phyloP scores from a whole-genome alignment of 2,113 vertebrate genomes.

The Carollia perspicillata region DNA sequence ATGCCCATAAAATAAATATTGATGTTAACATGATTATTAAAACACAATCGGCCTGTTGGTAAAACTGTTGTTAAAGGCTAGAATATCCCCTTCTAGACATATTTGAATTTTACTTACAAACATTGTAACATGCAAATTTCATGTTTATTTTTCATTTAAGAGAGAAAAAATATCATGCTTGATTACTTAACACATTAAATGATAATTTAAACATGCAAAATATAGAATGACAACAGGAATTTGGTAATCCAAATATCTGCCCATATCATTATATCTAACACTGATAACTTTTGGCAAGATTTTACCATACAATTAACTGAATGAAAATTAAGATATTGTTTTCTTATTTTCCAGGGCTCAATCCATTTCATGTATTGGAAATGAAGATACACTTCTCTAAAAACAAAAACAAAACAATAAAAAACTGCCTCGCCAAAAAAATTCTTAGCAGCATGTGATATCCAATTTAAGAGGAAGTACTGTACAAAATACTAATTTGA shows the following conservation, averaged over 20 bases:
- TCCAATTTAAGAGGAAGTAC: conserved; percentile 22
- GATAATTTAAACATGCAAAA: conserved; percentile 33
- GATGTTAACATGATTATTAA: not conserved
- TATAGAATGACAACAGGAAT: conserved; percentile 8
- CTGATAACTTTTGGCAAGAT: not conserved
- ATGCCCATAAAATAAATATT: not conserved
- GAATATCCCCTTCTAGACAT: not conserved
- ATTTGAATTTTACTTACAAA: conserved; percentile 31
- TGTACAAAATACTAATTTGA: conserved; percentile 22
- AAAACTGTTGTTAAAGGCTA: not conserved
- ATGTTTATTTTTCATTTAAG: conserved; percentile 36
- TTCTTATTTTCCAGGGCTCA: conserved; percentile 56
- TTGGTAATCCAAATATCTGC: conserved; percentile 21
- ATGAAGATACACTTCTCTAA: conserved; percentile 36
- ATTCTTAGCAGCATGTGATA: conserved; percentile 26
- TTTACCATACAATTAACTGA: conserved; percentile 15
- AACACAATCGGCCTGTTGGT: not conserved
- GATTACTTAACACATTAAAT: conserved; percentile 27
- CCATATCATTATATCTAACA: not conserved
- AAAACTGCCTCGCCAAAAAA: not conserved
- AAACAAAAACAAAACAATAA: not conserved
- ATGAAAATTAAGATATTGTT: conserved; percentile 23
- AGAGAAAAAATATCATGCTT: conserved; percentile 27
- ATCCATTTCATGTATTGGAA: conserved; percentile 21
- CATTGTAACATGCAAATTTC: conserved; percentile 40